Conservation (phyloP, 2,113 vertebrate species). For the Cephalopholis sonnerati region DNA sequence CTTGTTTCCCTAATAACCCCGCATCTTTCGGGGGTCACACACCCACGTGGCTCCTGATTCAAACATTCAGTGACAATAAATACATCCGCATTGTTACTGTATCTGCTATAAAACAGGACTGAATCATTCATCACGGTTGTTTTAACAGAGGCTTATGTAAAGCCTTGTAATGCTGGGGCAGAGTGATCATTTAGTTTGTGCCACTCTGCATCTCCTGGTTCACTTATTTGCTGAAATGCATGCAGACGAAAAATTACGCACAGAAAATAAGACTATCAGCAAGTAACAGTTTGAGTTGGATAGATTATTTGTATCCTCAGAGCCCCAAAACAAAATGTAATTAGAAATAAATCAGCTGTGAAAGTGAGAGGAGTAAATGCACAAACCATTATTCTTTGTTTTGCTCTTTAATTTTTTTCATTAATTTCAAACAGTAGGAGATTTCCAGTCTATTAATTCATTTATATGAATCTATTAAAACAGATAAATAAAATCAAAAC, state of each 20-base stretch:
- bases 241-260: conserved; percentile 39
- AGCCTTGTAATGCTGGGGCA: conserved; percentile 48
- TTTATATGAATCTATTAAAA: background rate
- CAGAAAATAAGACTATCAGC: conserved; percentile 22
- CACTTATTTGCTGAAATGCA: conserved; percentile 43
- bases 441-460: background rate
- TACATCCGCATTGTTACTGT: conserved; percentile 30
- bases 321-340: background rate
- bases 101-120: conserved; percentile 4
- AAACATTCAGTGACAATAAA: conserved; percentile 60
- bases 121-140: conserved; percentile 42
- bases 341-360: conserved; percentile 44
- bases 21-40: conserved; percentile 74
- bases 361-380: background rate
- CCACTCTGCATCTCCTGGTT: conserved; percentile 45
- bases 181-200: conserved; percentile 59
- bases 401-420: conserved; percentile 7
- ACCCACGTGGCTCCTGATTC: conserved; percentile 64
- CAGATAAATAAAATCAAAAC: conserved; percentile 12
- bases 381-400: background rate
- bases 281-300: conserved; percentile 11
- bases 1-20: conserved; percentile 82
- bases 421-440: background rate
- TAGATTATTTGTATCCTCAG: conserved; percentile 16
- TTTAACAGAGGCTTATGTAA: conserved; percentile 48